phyloP scores from a whole-genome alignment of 2,113 vertebrate species.

The Colossoma macropomum region DNA sequence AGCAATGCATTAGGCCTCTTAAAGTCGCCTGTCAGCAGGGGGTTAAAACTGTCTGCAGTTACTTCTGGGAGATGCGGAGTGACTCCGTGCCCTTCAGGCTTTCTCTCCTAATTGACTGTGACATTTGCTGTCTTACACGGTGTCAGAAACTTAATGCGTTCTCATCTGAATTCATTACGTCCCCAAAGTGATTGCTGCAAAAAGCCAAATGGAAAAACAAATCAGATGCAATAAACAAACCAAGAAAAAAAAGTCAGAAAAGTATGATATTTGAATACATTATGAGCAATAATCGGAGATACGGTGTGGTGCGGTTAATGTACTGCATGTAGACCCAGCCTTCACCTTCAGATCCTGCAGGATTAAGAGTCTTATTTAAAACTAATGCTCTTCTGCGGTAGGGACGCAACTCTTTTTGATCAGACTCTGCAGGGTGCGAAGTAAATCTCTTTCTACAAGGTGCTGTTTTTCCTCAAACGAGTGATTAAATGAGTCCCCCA shows the following conservation, averaged over 20 bases:
- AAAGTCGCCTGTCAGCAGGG: background rate
- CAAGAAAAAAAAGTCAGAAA: background rate
- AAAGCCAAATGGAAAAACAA: constrained; percentile 24
- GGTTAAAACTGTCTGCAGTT: constrained; percentile 20
- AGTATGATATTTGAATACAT: background rate
- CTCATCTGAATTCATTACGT: constrained; percentile 47
- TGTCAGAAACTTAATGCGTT: constrained; percentile 32
- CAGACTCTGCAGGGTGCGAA: background rate
- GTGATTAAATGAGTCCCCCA: background rate
- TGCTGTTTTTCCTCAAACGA: background rate
- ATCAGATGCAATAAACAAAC: constrained; percentile 23
- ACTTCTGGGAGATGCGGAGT: constrained; percentile 4
- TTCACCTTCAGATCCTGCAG: constrained; percentile 8
- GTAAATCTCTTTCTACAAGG: constrained; percentile 8
- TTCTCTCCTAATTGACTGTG: constrained; percentile 46
- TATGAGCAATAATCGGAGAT: background rate
- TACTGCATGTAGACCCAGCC: background rate
- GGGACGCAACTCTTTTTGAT: constrained; percentile 26
- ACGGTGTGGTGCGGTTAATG: background rate
- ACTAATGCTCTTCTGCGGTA: background rate
- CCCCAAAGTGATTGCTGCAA: constrained; percentile 32
- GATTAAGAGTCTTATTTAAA: constrained; percentile 6
- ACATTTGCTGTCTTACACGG: constrained; percentile 49
- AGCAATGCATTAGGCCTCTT: background rate
- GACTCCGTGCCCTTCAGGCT: constrained; percentile 27